phyloP scores from a whole-genome alignment of 2,888 invertebrate species.

The Margaritifera margaritifera region DNA sequence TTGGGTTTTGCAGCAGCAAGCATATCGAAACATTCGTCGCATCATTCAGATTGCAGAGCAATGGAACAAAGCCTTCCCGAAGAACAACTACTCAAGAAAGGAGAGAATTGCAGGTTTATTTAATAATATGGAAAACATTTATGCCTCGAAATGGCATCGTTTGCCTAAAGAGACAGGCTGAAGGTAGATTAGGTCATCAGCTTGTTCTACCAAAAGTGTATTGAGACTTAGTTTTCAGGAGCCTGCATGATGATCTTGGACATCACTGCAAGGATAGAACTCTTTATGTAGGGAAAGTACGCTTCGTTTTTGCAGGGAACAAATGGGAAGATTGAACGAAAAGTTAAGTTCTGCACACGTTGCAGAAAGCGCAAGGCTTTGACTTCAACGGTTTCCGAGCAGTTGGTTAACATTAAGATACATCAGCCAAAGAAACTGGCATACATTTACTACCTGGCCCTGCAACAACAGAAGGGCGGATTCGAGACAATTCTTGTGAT shows the following conservation, averaged over 20 bases:
- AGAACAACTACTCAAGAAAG: too few relatives aligned
- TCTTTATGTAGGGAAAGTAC: neutral
- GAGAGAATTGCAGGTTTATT: neutral
- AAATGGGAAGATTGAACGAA: neutral
- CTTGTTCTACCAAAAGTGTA: slow-evolving; percentile 2
- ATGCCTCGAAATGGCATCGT: neutral
- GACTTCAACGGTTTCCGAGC: neutral
- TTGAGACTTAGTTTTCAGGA: slow-evolving; percentile 4
- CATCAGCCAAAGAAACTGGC: slow-evolving; percentile 8
- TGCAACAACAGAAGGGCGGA: slow-evolving; percentile 24
- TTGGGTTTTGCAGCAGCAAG: neutral
- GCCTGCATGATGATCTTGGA: slow-evolving; percentile 15
- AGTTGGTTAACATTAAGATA: slow-evolving; percentile 5
- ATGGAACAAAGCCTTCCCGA: neutral
- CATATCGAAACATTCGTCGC: neutral
- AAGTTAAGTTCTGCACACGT: too few relatives aligned
- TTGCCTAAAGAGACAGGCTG: neutral
- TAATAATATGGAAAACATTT: neutral
- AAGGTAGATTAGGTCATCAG: neutral
- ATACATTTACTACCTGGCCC: slow-evolving; percentile 9
- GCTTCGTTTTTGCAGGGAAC: slow-evolving; percentile 9
- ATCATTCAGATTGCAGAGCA: neutral
- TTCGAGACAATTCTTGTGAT: slow-evolving; percentile 23
- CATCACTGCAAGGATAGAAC: slow-evolving; percentile 17
- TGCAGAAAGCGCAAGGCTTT: slow-evolving; percentile 2